Base-by-base conservation (phyloP, 2,113 vertebrate genomes). In the Malurus melanocephalus region DNA sequence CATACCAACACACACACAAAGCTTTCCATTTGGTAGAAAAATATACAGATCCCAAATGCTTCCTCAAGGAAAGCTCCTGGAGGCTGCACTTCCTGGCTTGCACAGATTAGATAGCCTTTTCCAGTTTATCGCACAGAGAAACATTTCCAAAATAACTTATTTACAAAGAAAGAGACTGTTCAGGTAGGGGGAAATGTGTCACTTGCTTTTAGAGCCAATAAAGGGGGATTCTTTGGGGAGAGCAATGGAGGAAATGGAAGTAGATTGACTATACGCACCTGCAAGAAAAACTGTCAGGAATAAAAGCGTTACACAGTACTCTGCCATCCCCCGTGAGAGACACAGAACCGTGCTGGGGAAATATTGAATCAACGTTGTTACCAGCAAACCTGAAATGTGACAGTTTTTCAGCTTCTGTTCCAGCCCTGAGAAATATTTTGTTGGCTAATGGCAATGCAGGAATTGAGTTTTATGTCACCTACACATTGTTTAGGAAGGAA, bases 261-360 rank as follows among this genome's bases (percentile, higher is more conserved):
- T 32, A 56, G 86, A 86, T 76, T 89, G 91, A 89, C 71, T 82
- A 32, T 72, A 53, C 69, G 59, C 89, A 93, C 74, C 89, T 95
- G 78, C 78, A 73, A 81, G 89, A 80, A 76, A 94, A 95, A 65
- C 72, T 89, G 91, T 60, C 94, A 94, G 85, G 71, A 85, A 82
- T 89, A 56, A 72, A 87, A 89, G 79, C 71, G 52, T 32, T 85
- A 38, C 78, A 55, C 42, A 17, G 87, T n/a, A 18, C 62, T 84
- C 59, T 79, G 2, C 78, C 33, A 0, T 90, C 85, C 87, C 91
- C 24, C 40, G 78, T 57, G 87, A 87, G 81, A 90, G 48, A 82
- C 87, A 74, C 72, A 73, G 87, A 52, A 19, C 53, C 17, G 28
- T 46, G 66, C 8, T 84, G 87, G 52, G 38, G 52, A 45, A 92